Evolutionary conservation across 1,140 invertebrate species (phyloP).

Genomic region (Nasonia longicornis): DNA sequence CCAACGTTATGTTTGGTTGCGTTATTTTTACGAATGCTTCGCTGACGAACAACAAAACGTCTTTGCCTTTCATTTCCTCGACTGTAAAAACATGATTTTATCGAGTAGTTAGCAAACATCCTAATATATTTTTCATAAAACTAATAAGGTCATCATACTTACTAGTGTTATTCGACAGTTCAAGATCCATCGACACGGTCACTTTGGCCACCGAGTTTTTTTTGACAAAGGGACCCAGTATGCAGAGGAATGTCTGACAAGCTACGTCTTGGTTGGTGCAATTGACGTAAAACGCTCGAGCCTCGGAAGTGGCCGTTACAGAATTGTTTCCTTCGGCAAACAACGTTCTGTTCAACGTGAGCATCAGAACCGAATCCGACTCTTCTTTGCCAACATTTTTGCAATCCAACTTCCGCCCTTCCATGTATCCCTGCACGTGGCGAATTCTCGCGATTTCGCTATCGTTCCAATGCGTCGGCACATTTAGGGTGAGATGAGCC

Average conservation of each 20-base stretch:
- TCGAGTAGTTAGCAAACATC: too few species aligned
- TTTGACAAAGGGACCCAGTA: slow-evolving; percentile 52
- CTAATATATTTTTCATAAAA: background rate
- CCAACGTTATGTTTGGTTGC: slow-evolving; percentile 47
- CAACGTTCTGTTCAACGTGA: background rate
- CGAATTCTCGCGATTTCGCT: slow-evolving; percentile 58
- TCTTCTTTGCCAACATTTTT: background rate
- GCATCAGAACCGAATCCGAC: background rate
- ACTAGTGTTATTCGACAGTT: slow-evolving; percentile 42
- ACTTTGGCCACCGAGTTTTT: slow-evolving; percentile 52
- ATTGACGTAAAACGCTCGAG: slow-evolving; percentile 58
- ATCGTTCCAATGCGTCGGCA: slow-evolving; percentile 55
- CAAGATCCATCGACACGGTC: slow-evolving; percentile 53
- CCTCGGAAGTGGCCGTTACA: slow-evolving; percentile 50
- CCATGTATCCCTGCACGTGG: slow-evolving; percentile 50
- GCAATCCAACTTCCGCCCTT: slow-evolving; percentile 42
- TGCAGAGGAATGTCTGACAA: slow-evolving; percentile 55
- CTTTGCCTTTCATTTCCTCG: slow-evolving; percentile 52
- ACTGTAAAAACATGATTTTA: slow-evolving; percentile 47
- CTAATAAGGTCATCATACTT: background rate
- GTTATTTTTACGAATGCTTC: slow-evolving; percentile 54
- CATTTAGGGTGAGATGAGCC: slow-evolving; percentile 52
- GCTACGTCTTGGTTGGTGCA: slow-evolving; percentile 51
- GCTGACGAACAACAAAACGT: slow-evolving; percentile 58
- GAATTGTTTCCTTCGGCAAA: slow-evolving; percentile 42